These are phyloP conservation scores for Psettodes erumei DNA, from an alignment of 2,113 vertebrate genomes.

Conservation along the genomic window DNA sequence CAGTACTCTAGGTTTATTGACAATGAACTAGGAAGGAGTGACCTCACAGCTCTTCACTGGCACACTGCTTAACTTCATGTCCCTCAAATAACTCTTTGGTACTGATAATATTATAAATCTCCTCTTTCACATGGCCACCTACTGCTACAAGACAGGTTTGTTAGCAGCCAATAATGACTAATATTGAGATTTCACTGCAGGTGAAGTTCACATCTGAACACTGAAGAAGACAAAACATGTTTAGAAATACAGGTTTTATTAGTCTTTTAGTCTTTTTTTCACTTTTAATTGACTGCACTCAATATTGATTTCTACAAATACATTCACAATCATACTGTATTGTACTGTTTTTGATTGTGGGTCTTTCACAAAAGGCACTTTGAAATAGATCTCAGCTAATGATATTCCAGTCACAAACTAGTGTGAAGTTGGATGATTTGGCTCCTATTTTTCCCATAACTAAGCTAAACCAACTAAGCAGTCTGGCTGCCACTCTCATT, in stretches of 20 bases:
- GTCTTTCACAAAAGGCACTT: not conserved
- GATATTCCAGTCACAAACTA: not conserved
- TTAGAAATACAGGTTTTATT: slow-evolving; percentile 7
- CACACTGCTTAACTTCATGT: slow-evolving; percentile 9
- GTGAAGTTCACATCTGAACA: slow-evolving; percentile 23
- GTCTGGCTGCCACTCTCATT: slow-evolving; percentile 1
- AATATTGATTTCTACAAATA: not conserved
- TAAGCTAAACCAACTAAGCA: not conserved
- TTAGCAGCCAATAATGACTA: not conserved
- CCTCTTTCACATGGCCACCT: slow-evolving; percentile 15
- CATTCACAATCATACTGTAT: not conserved
- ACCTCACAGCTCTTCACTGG: slow-evolving; percentile 22
- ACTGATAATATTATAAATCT: slow-evolving; percentile 14
- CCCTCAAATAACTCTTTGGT: slow-evolving; percentile 35
- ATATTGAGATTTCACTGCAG: not conserved
- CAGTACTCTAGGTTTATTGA: too few species aligned
- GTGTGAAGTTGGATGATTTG: not conserved
- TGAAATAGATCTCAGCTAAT: not conserved
- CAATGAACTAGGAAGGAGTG: slow-evolving; percentile 19
- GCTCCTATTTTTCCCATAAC: not conserved
- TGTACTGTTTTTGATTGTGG: not conserved
- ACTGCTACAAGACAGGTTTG: slow-evolving; percentile 20
- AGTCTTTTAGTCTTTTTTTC: not conserved
- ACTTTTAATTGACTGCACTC: not conserved
- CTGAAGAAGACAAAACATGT: not conserved